A percentile compares a stretch with the other conserved stretches of the same genome.
Evolutionary conservation across 2,888 invertebrate genomes (phyloP).

Genomic region (Spialia ferax): DNA sequence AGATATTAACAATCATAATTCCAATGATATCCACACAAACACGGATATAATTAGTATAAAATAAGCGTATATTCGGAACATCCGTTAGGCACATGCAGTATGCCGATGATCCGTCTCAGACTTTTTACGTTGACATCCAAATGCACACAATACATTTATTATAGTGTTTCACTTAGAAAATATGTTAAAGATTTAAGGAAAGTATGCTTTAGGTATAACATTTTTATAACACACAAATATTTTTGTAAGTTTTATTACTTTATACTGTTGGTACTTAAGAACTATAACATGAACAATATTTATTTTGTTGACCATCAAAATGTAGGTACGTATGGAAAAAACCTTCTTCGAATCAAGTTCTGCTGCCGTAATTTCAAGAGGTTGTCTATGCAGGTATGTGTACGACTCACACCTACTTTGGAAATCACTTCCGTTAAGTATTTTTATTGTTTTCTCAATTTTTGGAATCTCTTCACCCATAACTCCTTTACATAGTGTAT

Average conservation of each 20-base stretch:
- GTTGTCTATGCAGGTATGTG: too few relatives aligned
- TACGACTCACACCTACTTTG: too few relatives aligned
- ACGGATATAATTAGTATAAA: conserved; percentile 81
- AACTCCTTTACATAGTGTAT: neutral
- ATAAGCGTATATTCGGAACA: conserved; percentile 85
- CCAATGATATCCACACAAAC: conserved; percentile 75
- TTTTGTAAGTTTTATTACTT: neutral
- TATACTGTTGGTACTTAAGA: neutral
- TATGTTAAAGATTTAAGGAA: neutral
- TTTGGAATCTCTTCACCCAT: neutral
- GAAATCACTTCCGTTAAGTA: too few relatives aligned
- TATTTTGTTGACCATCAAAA: neutral
- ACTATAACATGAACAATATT: neutral
- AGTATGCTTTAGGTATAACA: neutral
- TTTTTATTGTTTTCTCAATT: neutral
- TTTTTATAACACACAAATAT: neutral
- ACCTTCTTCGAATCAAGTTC: too few relatives aligned
- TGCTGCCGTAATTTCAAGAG: neutral
- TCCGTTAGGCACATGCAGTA: conserved; percentile 65
- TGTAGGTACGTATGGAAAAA: too few relatives aligned
- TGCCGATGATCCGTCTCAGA: conserved; percentile 81
- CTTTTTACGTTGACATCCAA: conserved; percentile 70
- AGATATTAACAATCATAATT: conserved; percentile 72
- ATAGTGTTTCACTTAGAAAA: conserved; percentile 8
- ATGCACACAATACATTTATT: conserved; percentile 41